Base-by-base conservation (phyloP, 2,797 vertebrate species). In the Astyanax mexicanus region DNA sequence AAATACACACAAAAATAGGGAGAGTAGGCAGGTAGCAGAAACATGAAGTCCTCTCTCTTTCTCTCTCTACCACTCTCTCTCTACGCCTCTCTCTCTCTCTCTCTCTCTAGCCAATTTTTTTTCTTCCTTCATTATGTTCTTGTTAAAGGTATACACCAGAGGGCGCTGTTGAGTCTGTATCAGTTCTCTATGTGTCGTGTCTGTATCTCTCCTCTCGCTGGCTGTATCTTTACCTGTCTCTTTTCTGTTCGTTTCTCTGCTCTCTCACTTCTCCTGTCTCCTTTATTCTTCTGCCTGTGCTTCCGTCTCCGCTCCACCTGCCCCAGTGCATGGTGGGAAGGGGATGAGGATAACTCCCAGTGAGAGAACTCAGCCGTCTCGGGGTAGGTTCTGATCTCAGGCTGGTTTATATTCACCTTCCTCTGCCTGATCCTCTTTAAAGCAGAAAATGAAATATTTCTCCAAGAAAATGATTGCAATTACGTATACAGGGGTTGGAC, bases 281-380 rank as follows among this genome's bases (percentile, higher is more conserved):
- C 45, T 72, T 69, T 57, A 40, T 65, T 75, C 45, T 77, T 70
- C 44, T 93, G 92, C 94, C 86, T 95, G 13, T 49, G 42, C 62
- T 65, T 17, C 65, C 21, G 4, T 9, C 25, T n/a, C 19, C 64
- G 49, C 85, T 88, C 87, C 88, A 92, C 86, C 82, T 84, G 87
- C 89, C 74, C 80, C 94, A 99, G 98, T 99, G 90, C 95, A 98
- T 93, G 94, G 94, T 92, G 97, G 97, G 88, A 98, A 98, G 94
- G 97, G 97, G 93, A 92, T 98, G 92, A 96, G 96, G 90, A 94
- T 97, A 90, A 98, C 96, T n/a, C 92, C 95, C 91, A 96, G 91
- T 91, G 97, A 98, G 88, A 97, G 96, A 92, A 88, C 94, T 86
- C 95, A 91, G 87, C 96, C 97, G 81, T 95, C 93, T 92, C 95